A percentile compares a stretch with the other conserved stretches of the same genome.
phyloP scores from a whole-genome alignment of 2,888 invertebrate species.

The Perithous albicinctus region DNA sequence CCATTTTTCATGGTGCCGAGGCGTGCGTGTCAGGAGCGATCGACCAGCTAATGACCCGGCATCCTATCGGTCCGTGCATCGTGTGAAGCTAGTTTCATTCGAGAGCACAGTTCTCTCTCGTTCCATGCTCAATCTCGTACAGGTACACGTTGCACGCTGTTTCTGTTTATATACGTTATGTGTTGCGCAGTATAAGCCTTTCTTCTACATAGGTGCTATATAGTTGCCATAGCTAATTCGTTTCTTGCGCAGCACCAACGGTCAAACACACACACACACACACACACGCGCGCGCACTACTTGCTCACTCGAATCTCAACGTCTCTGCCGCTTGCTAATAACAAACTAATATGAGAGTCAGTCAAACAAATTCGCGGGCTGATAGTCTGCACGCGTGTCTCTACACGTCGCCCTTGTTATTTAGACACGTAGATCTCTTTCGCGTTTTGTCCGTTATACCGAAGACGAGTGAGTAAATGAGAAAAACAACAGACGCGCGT shows the following conservation, averaged over 20 bases:
- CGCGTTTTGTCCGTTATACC: background rate
- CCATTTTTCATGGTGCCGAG: conserved; percentile 67
- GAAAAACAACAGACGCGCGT: too few species aligned
- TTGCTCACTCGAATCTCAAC: background rate
- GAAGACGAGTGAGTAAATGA: too few species aligned
- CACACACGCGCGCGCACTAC: too few species aligned
- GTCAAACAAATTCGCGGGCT: conserved; percentile 34
- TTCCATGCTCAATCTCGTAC: conserved; percentile 33
- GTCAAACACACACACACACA: too few species aligned
- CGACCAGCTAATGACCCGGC: conserved; percentile 68
- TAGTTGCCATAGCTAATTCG: conserved; percentile 44
- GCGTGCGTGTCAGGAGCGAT: conserved; percentile 68
- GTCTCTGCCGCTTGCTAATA: conserved; percentile 9
- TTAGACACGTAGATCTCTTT: background rate
- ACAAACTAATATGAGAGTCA: conserved; percentile 9
- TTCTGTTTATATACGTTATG: conserved; percentile 12
- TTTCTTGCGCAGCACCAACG: conserved; percentile 24
- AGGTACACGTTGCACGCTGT: conserved; percentile 30
- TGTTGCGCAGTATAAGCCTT: background rate
- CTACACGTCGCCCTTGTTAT: background rate
- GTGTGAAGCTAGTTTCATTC: conserved; percentile 68
- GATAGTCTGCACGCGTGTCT: conserved; percentile 22
- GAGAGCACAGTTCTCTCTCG: conserved; percentile 58
- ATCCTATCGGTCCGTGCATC: conserved; percentile 66
- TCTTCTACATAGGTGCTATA: conserved; percentile 20